phyloP scores from a whole-genome alignment of 2,797 vertebrate species.

The Catostomus latipinnis region DNA sequence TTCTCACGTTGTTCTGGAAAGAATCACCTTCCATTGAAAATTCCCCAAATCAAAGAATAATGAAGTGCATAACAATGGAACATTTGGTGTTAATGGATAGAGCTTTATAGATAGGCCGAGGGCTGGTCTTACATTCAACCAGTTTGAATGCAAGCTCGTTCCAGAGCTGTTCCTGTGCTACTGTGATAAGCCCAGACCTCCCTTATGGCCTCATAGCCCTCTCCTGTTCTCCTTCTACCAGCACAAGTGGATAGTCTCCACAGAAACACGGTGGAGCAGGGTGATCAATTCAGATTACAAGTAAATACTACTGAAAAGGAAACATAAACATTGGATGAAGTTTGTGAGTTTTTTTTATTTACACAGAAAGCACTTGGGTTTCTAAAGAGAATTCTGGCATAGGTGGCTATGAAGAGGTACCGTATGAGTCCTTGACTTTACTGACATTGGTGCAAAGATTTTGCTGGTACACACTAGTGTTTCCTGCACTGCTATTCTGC shows the following conservation, averaged over 20 bases:
- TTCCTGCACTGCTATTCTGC: background rate
- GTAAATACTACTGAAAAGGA: background rate
- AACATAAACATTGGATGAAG: background rate
- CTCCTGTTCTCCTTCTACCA: background rate
- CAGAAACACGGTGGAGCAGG: background rate
- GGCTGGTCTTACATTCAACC: conserved; percentile 1
- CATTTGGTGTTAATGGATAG: conserved; percentile 11
- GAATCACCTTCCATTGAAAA: background rate
- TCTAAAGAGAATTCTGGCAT: background rate
- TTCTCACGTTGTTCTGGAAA: background rate
- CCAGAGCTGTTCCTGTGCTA: conserved; percentile 35
- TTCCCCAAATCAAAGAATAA: background rate
- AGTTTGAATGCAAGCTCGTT: conserved; percentile 37
- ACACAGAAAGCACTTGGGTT: background rate
- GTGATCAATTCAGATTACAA: background rate
- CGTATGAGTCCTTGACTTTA: background rate
- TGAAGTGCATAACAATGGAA: background rate
- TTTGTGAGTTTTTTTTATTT: background rate
- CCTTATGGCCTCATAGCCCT: background rate
- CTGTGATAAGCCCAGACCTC: conserved; percentile 46
- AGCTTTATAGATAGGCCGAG: background rate
- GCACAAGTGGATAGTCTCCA: background rate
- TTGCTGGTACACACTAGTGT: conserved; percentile 6
- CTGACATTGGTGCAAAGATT: background rate
- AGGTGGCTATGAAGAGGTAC: background rate